These are phyloP conservation scores for Percopsis omiscomaycus DNA, from an alignment of 2,797 vertebrate genomes.

Conservation along the genomic window DNA sequence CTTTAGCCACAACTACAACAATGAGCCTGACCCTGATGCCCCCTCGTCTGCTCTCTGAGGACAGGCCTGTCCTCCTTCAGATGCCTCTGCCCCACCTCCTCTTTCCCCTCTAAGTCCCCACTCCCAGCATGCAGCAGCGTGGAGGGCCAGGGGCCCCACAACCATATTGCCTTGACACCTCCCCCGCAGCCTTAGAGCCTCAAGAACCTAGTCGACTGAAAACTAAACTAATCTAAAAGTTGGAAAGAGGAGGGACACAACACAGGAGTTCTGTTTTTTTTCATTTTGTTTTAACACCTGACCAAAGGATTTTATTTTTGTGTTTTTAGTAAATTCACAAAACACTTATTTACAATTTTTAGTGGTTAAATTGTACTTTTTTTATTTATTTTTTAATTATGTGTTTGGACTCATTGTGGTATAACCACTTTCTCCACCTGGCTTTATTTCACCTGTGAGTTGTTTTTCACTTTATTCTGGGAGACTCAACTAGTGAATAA, in stretches of 20 bases:
- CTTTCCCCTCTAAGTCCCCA: slow-evolving; percentile 71
- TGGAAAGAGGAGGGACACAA: slow-evolving; percentile 50
- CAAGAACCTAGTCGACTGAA: slow-evolving; percentile 75
- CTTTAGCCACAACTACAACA: slow-evolving; percentile 83
- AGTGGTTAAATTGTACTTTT: slow-evolving; percentile 59
- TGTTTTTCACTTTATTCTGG: slow-evolving; percentile 46
- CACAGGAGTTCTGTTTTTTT: slow-evolving; percentile 60
- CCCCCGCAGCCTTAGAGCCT: slow-evolving; percentile 85
- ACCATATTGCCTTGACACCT: slow-evolving; percentile 85
- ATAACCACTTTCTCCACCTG: slow-evolving; percentile 58
- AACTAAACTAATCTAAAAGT: slow-evolving; percentile 33
- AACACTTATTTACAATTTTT: slow-evolving; percentile 70
- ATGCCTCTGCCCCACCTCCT: slow-evolving; percentile 65
- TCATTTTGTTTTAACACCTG: slow-evolving; percentile 75
- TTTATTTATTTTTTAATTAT: slow-evolving; percentile 62
- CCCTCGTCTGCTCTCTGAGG: slow-evolving; percentile 85
- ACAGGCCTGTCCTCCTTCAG: slow-evolving; percentile 41
- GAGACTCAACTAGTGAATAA: slow-evolving; percentile 62
- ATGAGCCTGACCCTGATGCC: slow-evolving; percentile 87
- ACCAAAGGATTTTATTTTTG: slow-evolving; percentile 84
- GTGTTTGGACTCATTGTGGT: slow-evolving; percentile 62
- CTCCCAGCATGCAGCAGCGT: slow-evolving; percentile 79
- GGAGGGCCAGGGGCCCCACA: slow-evolving; percentile 79
- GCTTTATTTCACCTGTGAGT: slow-evolving; percentile 59
- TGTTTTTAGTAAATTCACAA: slow-evolving; percentile 64